Conservation (phyloP, 2,888 invertebrate species). For the Tipula confusa region DNA sequence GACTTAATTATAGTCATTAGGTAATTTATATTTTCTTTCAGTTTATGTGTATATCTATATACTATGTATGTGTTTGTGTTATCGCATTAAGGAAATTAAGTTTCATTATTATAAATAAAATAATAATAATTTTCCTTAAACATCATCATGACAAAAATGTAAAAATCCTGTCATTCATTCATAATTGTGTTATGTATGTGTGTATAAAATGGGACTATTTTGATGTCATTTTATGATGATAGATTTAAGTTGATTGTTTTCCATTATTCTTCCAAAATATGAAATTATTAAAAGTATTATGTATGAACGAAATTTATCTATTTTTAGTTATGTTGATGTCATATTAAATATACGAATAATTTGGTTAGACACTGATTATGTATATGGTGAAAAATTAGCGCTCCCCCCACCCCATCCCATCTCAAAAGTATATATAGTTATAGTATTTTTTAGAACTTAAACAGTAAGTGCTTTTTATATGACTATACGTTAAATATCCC, state of each 20-base stretch:
- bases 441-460: too few relatives aligned
- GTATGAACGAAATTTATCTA: neutral
- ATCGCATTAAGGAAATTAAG: neutral
- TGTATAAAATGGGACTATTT: neutral
- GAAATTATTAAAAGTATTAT: neutral
- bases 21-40: neutral
- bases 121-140: neutral
- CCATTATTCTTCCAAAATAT: neutral
- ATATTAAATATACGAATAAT: neutral
- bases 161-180: neutral
- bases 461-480: too few relatives aligned
- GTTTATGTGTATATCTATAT: too few relatives aligned
- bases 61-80: neutral
- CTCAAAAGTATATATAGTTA: too few relatives aligned
- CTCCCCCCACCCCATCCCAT: too few relatives aligned
- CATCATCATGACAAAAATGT: neutral
- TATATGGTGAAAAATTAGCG: neutral
- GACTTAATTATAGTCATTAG: neutral
- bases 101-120: neutral
- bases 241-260: neutral
- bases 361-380: neutral
- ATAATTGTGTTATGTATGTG: neutral
- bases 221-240: neutral
- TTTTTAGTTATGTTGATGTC: neutral
- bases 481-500: neutral